phyloP scores from a whole-genome alignment of 53 echinoderm and acorn worm genomes.

The Arbacia lixula region DNA sequence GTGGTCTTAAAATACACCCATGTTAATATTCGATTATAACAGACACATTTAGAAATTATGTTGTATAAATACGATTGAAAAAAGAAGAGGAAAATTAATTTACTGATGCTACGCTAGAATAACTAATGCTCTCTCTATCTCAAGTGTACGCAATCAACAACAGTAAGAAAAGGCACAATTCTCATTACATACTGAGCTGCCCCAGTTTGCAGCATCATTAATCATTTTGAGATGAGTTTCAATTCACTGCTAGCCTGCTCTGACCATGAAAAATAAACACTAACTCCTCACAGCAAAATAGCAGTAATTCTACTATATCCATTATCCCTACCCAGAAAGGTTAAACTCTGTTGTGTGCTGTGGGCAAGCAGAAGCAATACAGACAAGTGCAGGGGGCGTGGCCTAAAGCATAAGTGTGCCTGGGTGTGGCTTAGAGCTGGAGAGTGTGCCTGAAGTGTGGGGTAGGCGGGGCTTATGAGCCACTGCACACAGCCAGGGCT shows the following conservation, averaged over 20 bases:
- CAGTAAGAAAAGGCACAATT: too few relatives aligned
- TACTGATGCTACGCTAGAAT: too few relatives aligned
- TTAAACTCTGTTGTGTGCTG: too few relatives aligned
- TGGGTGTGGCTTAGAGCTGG: slow-evolving; percentile 29
- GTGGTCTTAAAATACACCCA: too few relatives aligned
- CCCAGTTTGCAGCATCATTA: too few relatives aligned
- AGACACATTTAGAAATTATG: too few relatives aligned
- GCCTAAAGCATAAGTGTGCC: slow-evolving; percentile 43
- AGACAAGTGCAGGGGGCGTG: slow-evolving; percentile 42
- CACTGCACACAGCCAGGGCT: background rate
- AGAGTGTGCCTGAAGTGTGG: slow-evolving; percentile 58
- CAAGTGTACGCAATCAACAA: too few relatives aligned
- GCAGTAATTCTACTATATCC: background rate
- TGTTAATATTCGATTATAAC: too few relatives aligned
- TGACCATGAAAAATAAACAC: slow-evolving; percentile 41
- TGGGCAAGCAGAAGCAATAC: background rate
- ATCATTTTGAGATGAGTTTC: slow-evolving; percentile 26
- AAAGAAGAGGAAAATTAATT: too few relatives aligned
- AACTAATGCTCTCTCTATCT: too few relatives aligned
- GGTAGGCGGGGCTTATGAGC: slow-evolving; percentile 41
- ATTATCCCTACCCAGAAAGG: slow-evolving; percentile 1
- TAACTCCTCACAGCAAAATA: slow-evolving; percentile 15
- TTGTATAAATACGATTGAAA: too few relatives aligned
- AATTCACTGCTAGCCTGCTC: slow-evolving; percentile 21
- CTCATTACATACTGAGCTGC: too few relatives aligned